A percentile compares a stretch with the other conserved stretches of the same genome.
Conservation (phyloP, 2,797 vertebrate species). For the Caiman crocodilus region DNA sequence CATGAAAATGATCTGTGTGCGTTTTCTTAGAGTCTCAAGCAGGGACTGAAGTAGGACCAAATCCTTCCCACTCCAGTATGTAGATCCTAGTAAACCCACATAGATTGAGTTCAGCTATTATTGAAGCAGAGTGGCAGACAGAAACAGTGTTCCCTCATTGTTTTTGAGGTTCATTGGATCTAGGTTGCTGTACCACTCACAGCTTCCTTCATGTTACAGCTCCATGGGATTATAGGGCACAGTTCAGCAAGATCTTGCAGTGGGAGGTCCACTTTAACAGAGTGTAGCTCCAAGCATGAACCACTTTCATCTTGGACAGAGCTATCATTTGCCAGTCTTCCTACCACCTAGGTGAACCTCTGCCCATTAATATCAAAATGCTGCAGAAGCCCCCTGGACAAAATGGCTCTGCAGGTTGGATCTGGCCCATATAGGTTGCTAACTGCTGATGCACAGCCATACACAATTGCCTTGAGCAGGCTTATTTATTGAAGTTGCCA, state of each 20-base stretch:
- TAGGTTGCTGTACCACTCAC: background rate
- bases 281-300: too few relatives aligned
- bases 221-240: background rate
- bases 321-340: too few relatives aligned
- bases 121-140: background rate
- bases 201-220: background rate
- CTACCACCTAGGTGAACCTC: too few relatives aligned
- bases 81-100: background rate
- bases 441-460: background rate
- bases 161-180: background rate
- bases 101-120: background rate
- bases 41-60: background rate
- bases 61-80: background rate
- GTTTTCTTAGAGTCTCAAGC: too few relatives aligned
- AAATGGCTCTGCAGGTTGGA: too few relatives aligned
- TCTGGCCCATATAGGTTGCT: too few relatives aligned
- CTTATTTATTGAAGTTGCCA: background rate
- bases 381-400: too few relatives aligned
- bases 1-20: too few relatives aligned
- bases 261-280: too few relatives aligned
- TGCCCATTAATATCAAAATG: too few relatives aligned
- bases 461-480: background rate
- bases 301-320: too few relatives aligned
- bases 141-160: background rate
- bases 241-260: too few relatives aligned